phyloP scores from a whole-genome alignment of 2,888 invertebrate species.

The Clistopyga incitator region DNA sequence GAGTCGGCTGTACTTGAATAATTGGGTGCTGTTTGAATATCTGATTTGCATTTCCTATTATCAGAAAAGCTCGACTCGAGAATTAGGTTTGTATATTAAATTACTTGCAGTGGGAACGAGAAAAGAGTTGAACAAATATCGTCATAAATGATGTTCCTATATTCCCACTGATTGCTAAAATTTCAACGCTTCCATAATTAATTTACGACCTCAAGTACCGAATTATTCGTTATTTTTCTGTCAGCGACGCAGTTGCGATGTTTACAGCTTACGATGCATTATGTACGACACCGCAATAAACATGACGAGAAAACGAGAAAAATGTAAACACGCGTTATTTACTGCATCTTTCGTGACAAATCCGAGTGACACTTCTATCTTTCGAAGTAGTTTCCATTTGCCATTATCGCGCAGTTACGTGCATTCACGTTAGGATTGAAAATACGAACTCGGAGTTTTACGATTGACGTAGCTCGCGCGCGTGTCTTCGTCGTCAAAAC shows the following conservation, averaged over 20 bases:
- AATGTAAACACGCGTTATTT: background rate
- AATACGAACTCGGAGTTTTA: slow-evolving; percentile 5
- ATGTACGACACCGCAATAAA: background rate
- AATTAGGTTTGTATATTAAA: background rate
- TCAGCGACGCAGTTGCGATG: slow-evolving; percentile 8
- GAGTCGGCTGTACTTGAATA: slow-evolving; percentile 2
- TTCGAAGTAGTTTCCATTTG: background rate
- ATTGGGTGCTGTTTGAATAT: slow-evolving; percentile 1
- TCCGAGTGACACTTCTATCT: background rate
- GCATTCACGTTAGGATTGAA: background rate
- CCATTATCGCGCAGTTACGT: slow-evolving; percentile 4
- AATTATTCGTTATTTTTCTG: slow-evolving; percentile 8
- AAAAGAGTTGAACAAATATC: background rate
- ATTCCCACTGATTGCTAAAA: slow-evolving; percentile 10
- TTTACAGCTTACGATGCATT: background rate
- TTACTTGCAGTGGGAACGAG: background rate
- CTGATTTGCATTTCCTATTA: slow-evolving; percentile 53
- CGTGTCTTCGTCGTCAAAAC: background rate
- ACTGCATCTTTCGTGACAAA: background rate
- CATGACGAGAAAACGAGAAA: background rate
- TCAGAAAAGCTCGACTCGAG: slow-evolving; percentile 9
- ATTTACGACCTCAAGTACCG: background rate
- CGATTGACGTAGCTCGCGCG: slow-evolving; percentile 6
- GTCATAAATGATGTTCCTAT: slow-evolving; percentile 14
- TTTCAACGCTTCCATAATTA: background rate